phyloP scores from a whole-genome alignment of 2,888 invertebrate species.

The Galerucella calmariensis region DNA sequence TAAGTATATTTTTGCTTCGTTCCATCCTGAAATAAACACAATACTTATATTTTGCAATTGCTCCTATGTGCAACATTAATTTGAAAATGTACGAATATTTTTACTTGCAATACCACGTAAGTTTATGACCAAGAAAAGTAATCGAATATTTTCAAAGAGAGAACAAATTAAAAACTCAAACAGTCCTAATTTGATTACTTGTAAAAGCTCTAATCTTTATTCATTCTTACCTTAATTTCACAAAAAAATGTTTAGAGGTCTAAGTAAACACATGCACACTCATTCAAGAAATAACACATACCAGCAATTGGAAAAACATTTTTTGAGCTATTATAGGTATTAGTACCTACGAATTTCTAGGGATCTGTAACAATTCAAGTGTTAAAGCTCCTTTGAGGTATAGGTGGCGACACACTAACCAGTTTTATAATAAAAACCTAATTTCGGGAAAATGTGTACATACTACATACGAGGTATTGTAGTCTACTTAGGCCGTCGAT shows the following conservation, averaged over 20 bases:
- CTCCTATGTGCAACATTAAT: constrained; percentile 3
- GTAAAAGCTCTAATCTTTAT: neutral
- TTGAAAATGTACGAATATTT: constrained; percentile 1
- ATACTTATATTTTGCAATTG: neutral
- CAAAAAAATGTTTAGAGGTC: neutral
- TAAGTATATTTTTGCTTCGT: neutral
- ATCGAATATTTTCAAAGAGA: constrained; percentile 5
- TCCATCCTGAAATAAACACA: neutral
- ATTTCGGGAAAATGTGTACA: neutral
- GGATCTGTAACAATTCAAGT: neutral
- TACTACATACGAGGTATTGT: no score
- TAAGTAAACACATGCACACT: neutral
- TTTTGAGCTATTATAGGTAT: neutral
- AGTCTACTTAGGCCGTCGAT: constrained; percentile 4
- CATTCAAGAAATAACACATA: neutral
- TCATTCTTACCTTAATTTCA: neutral
- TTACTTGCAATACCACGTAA: constrained; percentile 7
- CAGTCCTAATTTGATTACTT: neutral
- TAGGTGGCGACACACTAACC: neutral
- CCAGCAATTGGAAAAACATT: neutral
- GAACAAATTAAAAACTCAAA: constrained; percentile 4
- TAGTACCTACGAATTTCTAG: neutral
- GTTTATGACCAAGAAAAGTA: neutral
- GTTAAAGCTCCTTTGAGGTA: neutral
- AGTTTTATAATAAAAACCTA: neutral